Base-by-base conservation (phyloP, 2,888 invertebrate genomes). In the Calameuta pallipes region DNA sequence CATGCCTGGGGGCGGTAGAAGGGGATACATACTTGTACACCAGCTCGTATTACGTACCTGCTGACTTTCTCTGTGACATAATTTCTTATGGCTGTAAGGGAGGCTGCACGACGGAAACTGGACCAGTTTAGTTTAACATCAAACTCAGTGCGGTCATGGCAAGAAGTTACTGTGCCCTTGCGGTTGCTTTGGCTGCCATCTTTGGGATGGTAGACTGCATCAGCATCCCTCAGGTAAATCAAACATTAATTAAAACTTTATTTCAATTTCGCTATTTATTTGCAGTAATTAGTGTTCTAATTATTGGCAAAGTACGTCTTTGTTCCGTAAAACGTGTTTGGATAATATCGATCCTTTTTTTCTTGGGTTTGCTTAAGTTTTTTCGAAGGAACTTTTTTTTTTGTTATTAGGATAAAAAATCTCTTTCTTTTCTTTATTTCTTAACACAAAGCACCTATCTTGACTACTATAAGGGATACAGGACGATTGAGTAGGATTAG, bases 21-120 rank as follows among this genome's bases (percentile, higher is more conserved):
- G 82, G 82, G 76, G 81, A 79, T 79, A 85, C 13, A 11, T 71
- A 71, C 71, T 33, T 56, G 23, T 71, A 83, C 83, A 77, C 79
- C 80, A 77, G 81, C 75, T 80, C 79, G 78, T 79, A 80, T 82
- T 80, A 81, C 83, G 81, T 81, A 76, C 23, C 79, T 36, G 34
- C 23, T 74, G 81, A 89, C 88, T 88, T 88, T 88, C 88, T 87
- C 88, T 88, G 86, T 89, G 88, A 89, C 89, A 89, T 89, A 89
- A 89, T 89, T 86, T 87, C 83, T 85, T 84, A 82, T 83, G 83
- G 70, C 37, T 15, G 74, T 80, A 80, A 82, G 83, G 82, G 85
- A 85, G 85, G 82, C 83, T 87, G 82, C 76, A 79, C 82, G 79
- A 84, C 84, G 83, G 87, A 85, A 86, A 85, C 89, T 87, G 87